A percentile compares a stretch with the other conserved stretches of the same genome.
These are phyloP conservation scores for Leuctra nigra DNA, from an alignment of 2,888 invertebrate genomes.

Conservation along the genomic window DNA sequence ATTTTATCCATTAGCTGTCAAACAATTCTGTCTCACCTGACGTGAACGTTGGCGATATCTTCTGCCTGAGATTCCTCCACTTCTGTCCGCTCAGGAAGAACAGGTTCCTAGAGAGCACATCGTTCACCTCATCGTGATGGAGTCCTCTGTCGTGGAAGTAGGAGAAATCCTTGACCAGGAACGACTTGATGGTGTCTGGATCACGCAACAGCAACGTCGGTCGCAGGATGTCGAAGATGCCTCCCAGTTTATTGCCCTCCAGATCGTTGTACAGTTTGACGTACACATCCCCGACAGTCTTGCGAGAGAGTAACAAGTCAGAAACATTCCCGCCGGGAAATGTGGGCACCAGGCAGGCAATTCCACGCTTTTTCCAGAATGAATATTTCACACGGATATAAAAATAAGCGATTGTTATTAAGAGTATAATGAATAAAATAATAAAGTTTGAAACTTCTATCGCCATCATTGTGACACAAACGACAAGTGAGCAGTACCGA, in stretches of 20 bases:
- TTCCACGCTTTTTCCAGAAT: no score
- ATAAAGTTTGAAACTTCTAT: no score
- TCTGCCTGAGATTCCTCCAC: slow-evolving; percentile 58
- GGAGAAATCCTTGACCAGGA: background rate
- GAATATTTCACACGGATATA: no score
- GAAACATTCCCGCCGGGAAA: no score
- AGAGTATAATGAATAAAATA: no score
- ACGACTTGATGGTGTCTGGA: background rate
- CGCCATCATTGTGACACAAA: no score
- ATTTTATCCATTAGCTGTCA: no score
- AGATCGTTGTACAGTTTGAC: background rate
- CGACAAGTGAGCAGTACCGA: no score
- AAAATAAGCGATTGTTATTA: no score
- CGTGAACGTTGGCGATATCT: slow-evolving; percentile 59
- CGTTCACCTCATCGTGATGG: slow-evolving; percentile 52
- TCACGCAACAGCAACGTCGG: background rate
- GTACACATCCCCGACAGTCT: background rate
- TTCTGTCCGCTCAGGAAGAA: slow-evolving; percentile 50
- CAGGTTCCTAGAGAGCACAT: slow-evolving; percentile 53
- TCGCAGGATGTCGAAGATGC: background rate
- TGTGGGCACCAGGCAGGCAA: no score
- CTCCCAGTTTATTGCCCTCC: background rate
- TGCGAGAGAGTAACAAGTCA: slow-evolving; percentile 40
- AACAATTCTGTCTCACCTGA: no score
- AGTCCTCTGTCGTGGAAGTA: slow-evolving; percentile 32